Evolutionary conservation across 2,113 vertebrate genomes (phyloP), one percentile per base, ranked within the genome.

Genomic region (Dissostichus mawsoni): DNA sequence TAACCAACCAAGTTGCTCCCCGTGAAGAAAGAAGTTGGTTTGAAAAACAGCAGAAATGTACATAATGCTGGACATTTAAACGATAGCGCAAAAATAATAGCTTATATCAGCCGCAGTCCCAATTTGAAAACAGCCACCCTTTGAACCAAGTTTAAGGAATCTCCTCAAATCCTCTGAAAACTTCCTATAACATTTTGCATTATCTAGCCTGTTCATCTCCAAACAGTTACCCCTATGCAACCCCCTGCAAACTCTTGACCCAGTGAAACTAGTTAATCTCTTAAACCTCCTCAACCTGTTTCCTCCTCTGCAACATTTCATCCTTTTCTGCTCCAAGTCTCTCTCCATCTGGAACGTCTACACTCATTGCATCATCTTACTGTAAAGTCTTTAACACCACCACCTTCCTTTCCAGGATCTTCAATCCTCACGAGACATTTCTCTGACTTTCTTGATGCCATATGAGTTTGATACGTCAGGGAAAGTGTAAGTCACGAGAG

Each of bases 211-310:
- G 23, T 68, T 72, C 20, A 17, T 63, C 67, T 73, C 77, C 33
- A 79, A 61, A 50, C 73, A 18, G 57, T 58, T 73, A 11, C 33
- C 53, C 75, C 48, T 77, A 63, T 72, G 7, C 41, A 81, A 63
- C 78, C 74, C 73, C 65, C 23, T 41, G 44, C 69, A 74, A 82
- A 85, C 80, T 85, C 76, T 58, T 80, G 78, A 81, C 69, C 62
- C 41, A 69, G 62, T 75, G 72, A 87, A 85, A 87, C 61, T 70
- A 82, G 61, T 67, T 87, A 74, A 90, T 89, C 83, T 82, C 74
- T 74, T 80, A 88, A 84, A 86, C 58, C 59, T 58, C 50, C 76
- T 73, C 74, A 87, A 86, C 72, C 50, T 53, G 64, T 44, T 74
- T 76, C 77, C 67, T 80, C 56, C 69, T 25, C 61, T 80, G 74